Percentiles rank a stretch among this genome's conserved stretches.
Conservation (phyloP, 2,113 vertebrate genomes). For the Pontoporia blainvillei region DNA sequence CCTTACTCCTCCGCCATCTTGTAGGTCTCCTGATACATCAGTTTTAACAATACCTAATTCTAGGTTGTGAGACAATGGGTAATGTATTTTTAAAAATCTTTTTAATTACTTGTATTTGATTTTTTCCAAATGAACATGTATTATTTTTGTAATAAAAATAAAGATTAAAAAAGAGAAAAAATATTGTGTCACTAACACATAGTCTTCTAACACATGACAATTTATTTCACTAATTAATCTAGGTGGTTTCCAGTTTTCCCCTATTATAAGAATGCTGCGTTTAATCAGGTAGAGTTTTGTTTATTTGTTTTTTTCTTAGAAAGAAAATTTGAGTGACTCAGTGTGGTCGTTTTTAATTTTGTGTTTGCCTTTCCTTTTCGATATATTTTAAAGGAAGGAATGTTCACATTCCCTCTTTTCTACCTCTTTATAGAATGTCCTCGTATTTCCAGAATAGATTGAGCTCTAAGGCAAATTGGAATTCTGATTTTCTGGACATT, state of each 20-base stretch:
- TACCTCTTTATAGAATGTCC: neutral
- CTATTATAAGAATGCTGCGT: neutral
- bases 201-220: neutral
- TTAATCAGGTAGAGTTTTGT: neutral
- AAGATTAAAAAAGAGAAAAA: neutral
- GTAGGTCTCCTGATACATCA: neutral
- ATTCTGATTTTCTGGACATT: neutral
- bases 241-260: neutral
- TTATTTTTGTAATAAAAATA: neutral
- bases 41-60: neutral
- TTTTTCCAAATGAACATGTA: neutral
- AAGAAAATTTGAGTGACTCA: neutral
- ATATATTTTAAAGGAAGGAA: neutral
- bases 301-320: neutral
- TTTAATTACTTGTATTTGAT: neutral
- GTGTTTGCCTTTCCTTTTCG: neutral
- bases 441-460: constrained; percentile 11
- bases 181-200: neutral
- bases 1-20: too few species aligned
- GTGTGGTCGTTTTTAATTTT: neutral
- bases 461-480: neutral
- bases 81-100: neutral
- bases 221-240: neutral
- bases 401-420: neutral
- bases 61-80: neutral